Base-by-base conservation (phyloP, 2,888 invertebrate species). In the Archips crataeganus region DNA sequence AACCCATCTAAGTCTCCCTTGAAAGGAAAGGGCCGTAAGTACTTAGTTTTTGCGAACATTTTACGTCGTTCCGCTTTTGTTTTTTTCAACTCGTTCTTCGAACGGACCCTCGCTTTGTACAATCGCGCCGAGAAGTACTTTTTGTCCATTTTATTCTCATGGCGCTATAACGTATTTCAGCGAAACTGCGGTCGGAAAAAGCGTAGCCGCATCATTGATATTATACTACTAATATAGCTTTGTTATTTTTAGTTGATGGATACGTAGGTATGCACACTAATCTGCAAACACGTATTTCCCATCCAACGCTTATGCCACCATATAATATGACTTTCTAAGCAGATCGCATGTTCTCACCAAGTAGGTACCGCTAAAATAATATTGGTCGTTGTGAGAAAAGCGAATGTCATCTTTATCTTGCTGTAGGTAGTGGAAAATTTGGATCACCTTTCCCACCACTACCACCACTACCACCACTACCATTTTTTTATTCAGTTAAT, bases 31-130 rank as follows among this genome's bases (percentile, higher is more conserved):
- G 78, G 81, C 81, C 79, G 79, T 81, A 82, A 83, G 82, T 84
- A 79, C 79, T 75, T 77, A 78, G 80, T 74, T 78, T 79, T 81
- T 78, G 77, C 54, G 79, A 80, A 84, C 82, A 80, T 83, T 81
- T 54, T 90, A 88, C 80, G 87, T 83, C 91, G 81, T 90, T 91
- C 84, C 79, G 83, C 77, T 80, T 78, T 80, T 82, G 82, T 77
- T 79, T 76, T 76, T 78, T 76, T 72, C 76, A 84, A 84, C 85
- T 90, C 91, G 89, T 91, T 91, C 91, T 89, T 88, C 89, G 92
- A 90, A 89, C 90, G 89, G 90, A 91, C 92, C 91, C 90, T 84
- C 86, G 87, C 87, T 86, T 78, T 83, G 92, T 92, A 91, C 91
- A 91, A 87, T 90, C 87, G 88, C 84, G 83, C 83, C 79, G 85